Percentiles rank a stretch among this genome's conserved stretches.
Conservation (phyloP, 2,797 vertebrate genomes). For the Manis pentadactyla region DNA sequence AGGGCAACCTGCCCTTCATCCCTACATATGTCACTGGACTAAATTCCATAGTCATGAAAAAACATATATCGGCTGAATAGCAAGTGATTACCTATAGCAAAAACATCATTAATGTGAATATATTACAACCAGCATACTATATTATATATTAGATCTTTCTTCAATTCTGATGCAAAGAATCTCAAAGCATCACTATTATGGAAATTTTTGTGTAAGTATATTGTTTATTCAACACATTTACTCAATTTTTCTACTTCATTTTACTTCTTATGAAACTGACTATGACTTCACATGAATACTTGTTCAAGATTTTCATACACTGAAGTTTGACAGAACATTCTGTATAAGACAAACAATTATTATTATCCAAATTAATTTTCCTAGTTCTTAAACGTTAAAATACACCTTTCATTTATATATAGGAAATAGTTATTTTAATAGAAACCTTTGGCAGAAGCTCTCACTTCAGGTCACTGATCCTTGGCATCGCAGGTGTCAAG, state of each 20-base stretch:
- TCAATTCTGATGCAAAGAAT: neutral
- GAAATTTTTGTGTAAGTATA: neutral
- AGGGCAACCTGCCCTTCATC: no score
- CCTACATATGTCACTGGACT: neutral
- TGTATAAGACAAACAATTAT: neutral
- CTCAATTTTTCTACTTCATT: neutral
- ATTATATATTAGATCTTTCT: neutral
- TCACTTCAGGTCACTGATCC: neutral
- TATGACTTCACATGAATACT: neutral
- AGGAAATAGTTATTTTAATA: neutral
- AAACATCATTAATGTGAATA: neutral
- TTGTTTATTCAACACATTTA: neutral
- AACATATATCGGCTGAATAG: neutral
- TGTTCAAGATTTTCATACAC: neutral
- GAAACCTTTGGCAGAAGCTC: neutral
- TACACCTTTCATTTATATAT: neutral
- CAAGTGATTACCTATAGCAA: neutral
- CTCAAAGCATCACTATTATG: neutral
- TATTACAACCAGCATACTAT: neutral
- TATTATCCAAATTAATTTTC: neutral
- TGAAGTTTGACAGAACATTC: neutral
- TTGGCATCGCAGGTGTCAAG: neutral
- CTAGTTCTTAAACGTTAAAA: neutral
- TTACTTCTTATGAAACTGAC: neutral
- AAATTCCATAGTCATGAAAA: neutral